Evolutionary conservation across 2,888 invertebrate species (phyloP), one percentile per base, ranked within the genome.

Genomic region (Gymnosoma rotundatum): DNA sequence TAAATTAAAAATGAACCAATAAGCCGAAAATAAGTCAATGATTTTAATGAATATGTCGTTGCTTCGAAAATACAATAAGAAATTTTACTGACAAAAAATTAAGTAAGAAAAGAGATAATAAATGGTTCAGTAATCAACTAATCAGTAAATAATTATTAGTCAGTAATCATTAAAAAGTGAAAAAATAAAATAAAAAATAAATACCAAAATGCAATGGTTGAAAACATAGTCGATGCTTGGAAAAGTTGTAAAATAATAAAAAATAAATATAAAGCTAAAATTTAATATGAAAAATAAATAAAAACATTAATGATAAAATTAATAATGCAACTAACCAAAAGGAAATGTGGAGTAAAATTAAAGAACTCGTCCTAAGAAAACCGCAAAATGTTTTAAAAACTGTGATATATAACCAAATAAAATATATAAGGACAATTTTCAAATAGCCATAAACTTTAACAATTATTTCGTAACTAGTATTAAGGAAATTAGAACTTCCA

Each of bases 361-460:
- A 36, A 20, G 18, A 64, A 20, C 0, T 64, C 20, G 61, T 61
- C 7, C 16, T 60, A 16, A 60, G 18, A 14, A 38, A 32, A 4
- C 3, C 6, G 10, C 25, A n/a, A 38, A 14, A 7, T 60, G 60
- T 60, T 20, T 32, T 60, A 36, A 32, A 61, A 38, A 61, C 36
- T 61, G 61, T 36, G 61, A 61, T 61, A 38, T 61, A 38, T 61
- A 61, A 61, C 16, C 18, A 61, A 9, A 8, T 61, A 61, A 16
- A 61, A n/a, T n/a, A 18, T 36, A 14, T 36, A 61, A 61, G 38
- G 61, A 61, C 12, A 38, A 18, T 18, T 36, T n/a, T 12, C n/a
- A 61, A 61, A 61, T 61, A 42, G 36, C 61, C 3, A 61, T 38
- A 10, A 36, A 38, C 16, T 38, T 61, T 18, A 61, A 61, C 18